Evolutionary conservation across 2,888 invertebrate genomes (phyloP), one percentile per base, ranked within the genome.

Genomic region (Rambutsinella grinnellia): DNA sequence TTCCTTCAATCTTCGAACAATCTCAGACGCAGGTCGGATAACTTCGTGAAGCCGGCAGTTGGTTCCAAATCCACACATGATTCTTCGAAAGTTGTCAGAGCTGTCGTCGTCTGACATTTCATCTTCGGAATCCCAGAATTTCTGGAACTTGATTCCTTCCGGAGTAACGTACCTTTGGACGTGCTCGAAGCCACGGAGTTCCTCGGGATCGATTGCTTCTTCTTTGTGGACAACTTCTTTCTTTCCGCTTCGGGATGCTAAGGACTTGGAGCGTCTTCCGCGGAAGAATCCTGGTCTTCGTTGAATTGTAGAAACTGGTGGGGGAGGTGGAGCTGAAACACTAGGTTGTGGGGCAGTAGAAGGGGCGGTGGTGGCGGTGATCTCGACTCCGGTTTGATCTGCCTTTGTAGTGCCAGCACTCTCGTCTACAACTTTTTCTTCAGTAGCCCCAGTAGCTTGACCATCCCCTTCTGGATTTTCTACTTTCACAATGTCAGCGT

Each of bases 81-180:
- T 75, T 66, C 75, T 21, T 17, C 75, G 56, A 51, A 68, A 75
- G 51, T 68, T 75, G 27, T 75, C 75, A 51, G n/a, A 53, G 26
- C 27, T 75, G n/a, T 75, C 75, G 28, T 75, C 75, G 3, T 75
- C 75, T 1, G 75, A 75, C 27, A 75, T 15, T 56, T 75, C 75
- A 44, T 75, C 75, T 47, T 75, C 75, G n/a, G 75, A 75, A 53
- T 75, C 75, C 75, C 75, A 75, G 19, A 75, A 75, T 21, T 75
- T 75, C 51, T 67, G 75, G 3, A 75, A 51, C 3, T 53, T 47
- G 6, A 68, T 44, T 3, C 68, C 68, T 3, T 15, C 24, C 0
- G 75, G 75, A 19, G 75, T 57, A 0, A 51, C 62, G 28, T 63
- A 75, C 61, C 49, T 62, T 19, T 75, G 68, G 0, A 75, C 63